Base-by-base conservation (phyloP, 2,113 vertebrate genomes). In the Genyomyrus donnyi region DNA sequence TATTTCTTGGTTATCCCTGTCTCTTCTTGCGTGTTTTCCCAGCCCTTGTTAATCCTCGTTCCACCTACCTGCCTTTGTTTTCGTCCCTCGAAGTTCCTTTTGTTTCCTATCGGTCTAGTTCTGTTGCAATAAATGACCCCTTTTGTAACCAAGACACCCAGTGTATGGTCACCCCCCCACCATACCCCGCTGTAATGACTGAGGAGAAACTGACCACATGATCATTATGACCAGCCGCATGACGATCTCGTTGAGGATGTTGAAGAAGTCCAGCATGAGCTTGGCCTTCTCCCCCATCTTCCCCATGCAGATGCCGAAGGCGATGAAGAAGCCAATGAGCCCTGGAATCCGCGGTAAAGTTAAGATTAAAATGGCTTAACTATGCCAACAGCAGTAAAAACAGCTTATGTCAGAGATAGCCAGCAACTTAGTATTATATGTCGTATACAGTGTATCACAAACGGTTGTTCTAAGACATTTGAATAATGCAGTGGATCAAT, bases 221-320 rank as follows among this genome's bases (percentile, higher is more conserved):
- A 99, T 99, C 97, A 99, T 97, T 93, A 97, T 98, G 92, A 99
- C 98, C 93, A 99, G 92, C 95, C 97, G 98, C 98, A 99, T 99
- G 85, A 99, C 97, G 88, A 99, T 99, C 95, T 99, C 98, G 93
- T 99, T 99, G 94, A 99, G 95, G 94, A 99, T 99, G 94, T 95
- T 99, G 96, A 99, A 99, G 96, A 99, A 99, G 1, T 99, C 98
- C 94, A 99, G 96, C 98, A 99, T 99, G 94, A 99, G 97, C 95
- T 96, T 97, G 94, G 98, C 98, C 93, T 96, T 98, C 88, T 99
- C 98, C 10, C 98, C 98, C 98, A 99, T 99, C 94, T 99, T 99
- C 80, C 98, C 98, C 98, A 99, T 99, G 93, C 97, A 97, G 91
- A 99, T 98, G 91, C 98, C 98, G 94, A 99, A 99, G 91, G 98